These are phyloP conservation scores for Platysternon megacephalum DNA, from an alignment of 2,113 vertebrate species.

Conservation along the genomic window DNA sequence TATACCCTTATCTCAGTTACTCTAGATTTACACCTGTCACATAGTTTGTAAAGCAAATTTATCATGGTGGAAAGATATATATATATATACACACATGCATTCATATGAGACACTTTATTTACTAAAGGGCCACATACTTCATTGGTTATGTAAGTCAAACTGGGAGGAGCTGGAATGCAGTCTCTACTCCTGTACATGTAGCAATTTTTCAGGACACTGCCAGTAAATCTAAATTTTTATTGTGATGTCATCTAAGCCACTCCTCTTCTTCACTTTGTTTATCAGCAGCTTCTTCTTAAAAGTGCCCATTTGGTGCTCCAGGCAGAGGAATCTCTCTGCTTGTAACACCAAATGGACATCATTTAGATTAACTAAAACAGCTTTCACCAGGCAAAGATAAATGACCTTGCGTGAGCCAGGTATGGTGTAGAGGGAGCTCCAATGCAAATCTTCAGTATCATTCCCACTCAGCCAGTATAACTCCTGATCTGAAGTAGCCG, in stretches of 20 bases:
- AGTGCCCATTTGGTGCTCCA: neutral
- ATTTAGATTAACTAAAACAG: neutral
- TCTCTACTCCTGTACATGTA: neutral
- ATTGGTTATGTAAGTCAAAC: too few species aligned
- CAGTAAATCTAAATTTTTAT: neutral
- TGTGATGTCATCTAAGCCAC: neutral
- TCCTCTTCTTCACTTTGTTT: neutral
- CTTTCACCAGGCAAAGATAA: neutral
- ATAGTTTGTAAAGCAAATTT: neutral
- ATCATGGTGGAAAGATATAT: neutral
- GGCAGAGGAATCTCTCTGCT: neutral
- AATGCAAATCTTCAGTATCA: neutral
- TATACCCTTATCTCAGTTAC: neutral
- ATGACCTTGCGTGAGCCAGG: neutral
- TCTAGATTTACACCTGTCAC: neutral
- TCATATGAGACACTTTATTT: too few species aligned
- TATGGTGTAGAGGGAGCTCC: neutral
- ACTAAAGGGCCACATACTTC: too few species aligned
- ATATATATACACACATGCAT: neutral
- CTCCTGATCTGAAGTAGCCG: neutral
- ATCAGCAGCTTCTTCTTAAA: neutral
- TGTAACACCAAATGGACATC: neutral
- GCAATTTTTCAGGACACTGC: neutral
- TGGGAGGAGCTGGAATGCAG: neutral
- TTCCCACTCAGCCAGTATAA: neutral